A percentile compares a stretch with the other conserved stretches of the same genome.
Evolutionary conservation across 92 coral and sea anemone genomes (phyloP).

Genomic region (Actinernus sp.): DNA sequence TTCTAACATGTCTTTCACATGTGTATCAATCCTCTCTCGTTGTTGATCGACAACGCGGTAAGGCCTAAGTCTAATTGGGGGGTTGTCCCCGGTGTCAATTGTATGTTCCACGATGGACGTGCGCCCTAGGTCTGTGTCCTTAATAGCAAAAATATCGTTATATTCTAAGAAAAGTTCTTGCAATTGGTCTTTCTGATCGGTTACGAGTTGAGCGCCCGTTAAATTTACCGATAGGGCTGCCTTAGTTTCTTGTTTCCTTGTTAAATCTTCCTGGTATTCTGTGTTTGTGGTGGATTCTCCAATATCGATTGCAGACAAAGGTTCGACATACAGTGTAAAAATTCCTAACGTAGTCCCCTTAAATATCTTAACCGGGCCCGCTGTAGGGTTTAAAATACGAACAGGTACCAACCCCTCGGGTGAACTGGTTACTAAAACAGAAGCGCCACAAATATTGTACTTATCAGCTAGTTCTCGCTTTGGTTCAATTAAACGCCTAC

Average conservation of each 20-base stretch:
- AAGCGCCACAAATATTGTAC: neutral
- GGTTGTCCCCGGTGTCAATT: too few relatives aligned
- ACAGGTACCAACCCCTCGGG: too few relatives aligned
- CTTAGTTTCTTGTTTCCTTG: too few relatives aligned
- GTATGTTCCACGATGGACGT: constrained; percentile 32
- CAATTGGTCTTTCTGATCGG: constrained; percentile 7
- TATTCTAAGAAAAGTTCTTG: constrained; percentile 5
- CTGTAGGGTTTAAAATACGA: constrained; percentile 1
- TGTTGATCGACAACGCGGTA: too few relatives aligned
- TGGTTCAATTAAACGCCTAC: too few relatives aligned
- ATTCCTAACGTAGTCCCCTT: neutral
- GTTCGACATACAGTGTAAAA: too few relatives aligned
- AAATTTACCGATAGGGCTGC: too few relatives aligned
- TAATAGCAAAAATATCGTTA: constrained; percentile 42
- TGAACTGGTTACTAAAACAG: neutral
- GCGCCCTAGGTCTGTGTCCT: constrained; percentile 30
- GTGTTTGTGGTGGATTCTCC: too few relatives aligned
- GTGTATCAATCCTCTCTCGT: constrained; percentile 24
- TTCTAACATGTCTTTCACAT: constrained; percentile 28
- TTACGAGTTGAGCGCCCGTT: too few relatives aligned
- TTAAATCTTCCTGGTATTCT: too few relatives aligned
- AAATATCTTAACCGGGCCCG: neutral
- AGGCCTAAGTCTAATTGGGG: too few relatives aligned
- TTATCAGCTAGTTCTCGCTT: neutral
- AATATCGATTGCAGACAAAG: too few relatives aligned